A percentile compares a stretch with the other conserved stretches of the same genome.
Evolutionary conservation across 1,140 invertebrate genomes (phyloP).

Genomic region (Drosophila rhopaloa): DNA sequence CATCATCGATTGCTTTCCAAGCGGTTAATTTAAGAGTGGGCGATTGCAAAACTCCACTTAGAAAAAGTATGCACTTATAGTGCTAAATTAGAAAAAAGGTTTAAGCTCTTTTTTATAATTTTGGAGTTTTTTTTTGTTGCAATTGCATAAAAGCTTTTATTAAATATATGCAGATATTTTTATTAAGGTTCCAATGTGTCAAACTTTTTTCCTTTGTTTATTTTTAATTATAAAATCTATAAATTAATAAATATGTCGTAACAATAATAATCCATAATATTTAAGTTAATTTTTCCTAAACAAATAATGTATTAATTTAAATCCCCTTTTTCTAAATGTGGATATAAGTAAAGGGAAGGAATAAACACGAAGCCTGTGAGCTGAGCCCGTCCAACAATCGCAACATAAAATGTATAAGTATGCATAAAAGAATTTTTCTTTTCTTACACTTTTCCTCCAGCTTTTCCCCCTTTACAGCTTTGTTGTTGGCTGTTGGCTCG

Average conservation of each 20-base stretch:
- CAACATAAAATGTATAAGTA: conserved; percentile 56
- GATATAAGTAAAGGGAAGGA: neutral
- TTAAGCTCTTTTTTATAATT: too few relatives aligned
- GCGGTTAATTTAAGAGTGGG: neutral
- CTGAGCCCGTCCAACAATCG: conserved; percentile 38
- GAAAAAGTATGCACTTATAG: neutral
- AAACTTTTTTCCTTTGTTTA: too few relatives aligned
- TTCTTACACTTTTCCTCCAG: conserved; percentile 35
- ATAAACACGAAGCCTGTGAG: conserved; percentile 10
- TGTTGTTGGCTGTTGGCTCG: conserved; percentile 10
- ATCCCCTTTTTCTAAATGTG: conserved; percentile 1
- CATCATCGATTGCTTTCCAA: conserved; percentile 51
- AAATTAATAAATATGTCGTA: too few relatives aligned
- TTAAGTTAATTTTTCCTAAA: too few relatives aligned
- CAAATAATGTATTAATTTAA: neutral
- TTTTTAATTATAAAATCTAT: neutral
- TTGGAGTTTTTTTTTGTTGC: too few relatives aligned
- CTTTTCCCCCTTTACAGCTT: neutral
- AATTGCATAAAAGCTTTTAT: too few relatives aligned
- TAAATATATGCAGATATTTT: too few relatives aligned
- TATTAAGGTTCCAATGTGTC: too few relatives aligned
- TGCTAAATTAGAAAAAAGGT: too few relatives aligned
- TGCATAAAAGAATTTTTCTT: conserved; percentile 59
- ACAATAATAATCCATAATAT: too few relatives aligned
- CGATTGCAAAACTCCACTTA: neutral